Percentiles rank a stretch among this genome's conserved stretches.
phyloP scores from a whole-genome alignment of 1,140 invertebrate species.

The Brachionus sp. region DNA sequence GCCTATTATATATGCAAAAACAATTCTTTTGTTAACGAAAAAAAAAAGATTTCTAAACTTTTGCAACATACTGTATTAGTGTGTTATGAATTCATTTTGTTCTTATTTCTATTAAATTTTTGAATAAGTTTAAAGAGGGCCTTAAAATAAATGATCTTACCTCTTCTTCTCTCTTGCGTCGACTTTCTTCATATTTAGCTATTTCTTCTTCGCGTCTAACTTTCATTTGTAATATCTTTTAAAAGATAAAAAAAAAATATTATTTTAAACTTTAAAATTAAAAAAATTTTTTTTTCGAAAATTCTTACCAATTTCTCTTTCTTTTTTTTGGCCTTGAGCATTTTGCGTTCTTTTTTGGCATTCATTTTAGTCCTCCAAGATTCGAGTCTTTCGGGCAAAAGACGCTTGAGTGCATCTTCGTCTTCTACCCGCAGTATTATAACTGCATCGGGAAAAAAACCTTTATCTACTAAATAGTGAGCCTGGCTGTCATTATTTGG shows the following conservation, averaged over 20 bases:
- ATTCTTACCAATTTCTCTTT: background rate
- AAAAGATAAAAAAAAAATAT: background rate
- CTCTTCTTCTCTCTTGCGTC: constrained; percentile 10
- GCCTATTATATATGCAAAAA: no score
- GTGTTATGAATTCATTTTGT: no score
- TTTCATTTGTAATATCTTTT: constrained; percentile 50
- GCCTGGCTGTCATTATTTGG: constrained; percentile 57
- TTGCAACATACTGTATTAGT: no score
- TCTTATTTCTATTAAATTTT: no score
- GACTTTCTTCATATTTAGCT: constrained; percentile 38
- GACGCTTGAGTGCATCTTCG: constrained; percentile 54
- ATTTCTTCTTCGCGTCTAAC: constrained; percentile 52
- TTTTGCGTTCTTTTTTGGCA: constrained; percentile 52
- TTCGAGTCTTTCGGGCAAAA: constrained; percentile 56
- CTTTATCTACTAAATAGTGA: constrained; percentile 54
- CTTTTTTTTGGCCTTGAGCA: constrained; percentile 54
- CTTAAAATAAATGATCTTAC: background rate
- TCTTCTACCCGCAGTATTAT: constrained; percentile 54
- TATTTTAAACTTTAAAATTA: background rate
- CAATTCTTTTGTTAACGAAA: no score
- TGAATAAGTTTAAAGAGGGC: no score
- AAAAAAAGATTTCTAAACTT: no score
- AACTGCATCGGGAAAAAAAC: constrained; percentile 57
- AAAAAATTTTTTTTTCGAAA: no score
- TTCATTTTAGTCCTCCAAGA: constrained; percentile 52